A percentile compares a stretch with the other conserved stretches of the same genome.
phyloP scores from a whole-genome alignment of 1,140 invertebrate genomes.

The Babylonia areolata region DNA sequence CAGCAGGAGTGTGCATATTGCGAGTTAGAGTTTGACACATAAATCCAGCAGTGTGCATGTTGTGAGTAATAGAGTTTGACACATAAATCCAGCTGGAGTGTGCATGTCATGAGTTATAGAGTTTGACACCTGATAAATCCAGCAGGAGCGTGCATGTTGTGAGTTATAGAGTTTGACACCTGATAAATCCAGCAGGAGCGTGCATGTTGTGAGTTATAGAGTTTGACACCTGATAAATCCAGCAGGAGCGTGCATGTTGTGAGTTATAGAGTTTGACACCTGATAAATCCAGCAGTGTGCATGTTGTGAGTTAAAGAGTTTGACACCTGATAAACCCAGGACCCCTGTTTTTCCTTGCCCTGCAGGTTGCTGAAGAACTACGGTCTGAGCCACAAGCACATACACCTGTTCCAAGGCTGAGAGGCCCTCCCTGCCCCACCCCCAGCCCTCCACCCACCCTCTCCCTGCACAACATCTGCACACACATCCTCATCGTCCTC shows the following conservation, averaged over 20 bases:
- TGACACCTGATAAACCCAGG: neutral
- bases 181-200: neutral
- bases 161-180: neutral
- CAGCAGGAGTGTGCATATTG: neutral
- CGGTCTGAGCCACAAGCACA: neutral
- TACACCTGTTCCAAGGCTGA: neutral
- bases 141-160: neutral
- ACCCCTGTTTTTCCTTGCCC: neutral
- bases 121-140: neutral
- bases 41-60: too few relatives aligned
- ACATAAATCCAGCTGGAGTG: neutral
- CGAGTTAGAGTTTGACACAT: too few relatives aligned
- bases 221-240: neutral
- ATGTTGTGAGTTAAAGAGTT: neutral
- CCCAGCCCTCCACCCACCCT: too few relatives aligned
- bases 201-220: neutral
- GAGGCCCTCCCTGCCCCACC: too few relatives aligned
- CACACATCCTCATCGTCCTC: too few relatives aligned
- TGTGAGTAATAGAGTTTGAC: neutral
- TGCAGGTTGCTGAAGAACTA: neutral
- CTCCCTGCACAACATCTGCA: too few relatives aligned
- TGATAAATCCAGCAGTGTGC: neutral
- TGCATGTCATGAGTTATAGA: neutral
- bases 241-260: neutral
- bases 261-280: neutral